Conservation (phyloP, 2,113 vertebrate genomes). For the Nothoprocta pentlandii region DNA sequence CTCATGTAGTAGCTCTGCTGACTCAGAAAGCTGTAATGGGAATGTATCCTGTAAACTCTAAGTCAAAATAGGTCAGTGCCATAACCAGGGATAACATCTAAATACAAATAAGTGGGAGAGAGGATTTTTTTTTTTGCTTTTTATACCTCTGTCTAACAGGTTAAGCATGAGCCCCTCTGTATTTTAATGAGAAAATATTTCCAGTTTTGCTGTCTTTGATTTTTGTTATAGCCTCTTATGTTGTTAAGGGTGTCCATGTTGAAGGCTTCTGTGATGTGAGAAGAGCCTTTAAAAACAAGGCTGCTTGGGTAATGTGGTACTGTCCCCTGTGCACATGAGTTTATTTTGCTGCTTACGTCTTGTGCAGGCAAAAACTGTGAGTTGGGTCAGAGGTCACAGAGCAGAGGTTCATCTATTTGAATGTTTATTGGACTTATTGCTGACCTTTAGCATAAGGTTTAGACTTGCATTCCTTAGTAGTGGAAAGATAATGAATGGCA, state of each 20-base stretch:
- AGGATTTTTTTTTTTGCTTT: not conserved
- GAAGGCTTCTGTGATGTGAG: not conserved
- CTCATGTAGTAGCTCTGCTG: not conserved
- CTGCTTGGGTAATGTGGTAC: not conserved
- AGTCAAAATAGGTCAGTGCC: not conserved
- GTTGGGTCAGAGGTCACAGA: not conserved
- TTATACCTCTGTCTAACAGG: not conserved
- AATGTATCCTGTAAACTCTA: not conserved
- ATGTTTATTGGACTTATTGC: accelerated
- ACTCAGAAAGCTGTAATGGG: not conserved
- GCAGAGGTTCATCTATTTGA: not conserved
- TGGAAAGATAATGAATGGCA: not conserved
- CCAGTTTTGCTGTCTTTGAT: not conserved
- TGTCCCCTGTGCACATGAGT: not conserved
- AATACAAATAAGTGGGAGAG: not conserved
- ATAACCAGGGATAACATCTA: not conserved
- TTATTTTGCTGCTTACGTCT: not conserved
- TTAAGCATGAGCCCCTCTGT: not conserved
- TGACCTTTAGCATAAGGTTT: not conserved
- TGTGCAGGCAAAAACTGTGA: not conserved
- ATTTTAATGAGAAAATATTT: not conserved
- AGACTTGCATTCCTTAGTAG: not conserved
- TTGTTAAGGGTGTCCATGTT: not conserved
- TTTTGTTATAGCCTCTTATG: not conserved
- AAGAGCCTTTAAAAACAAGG: not conserved